Evolutionary conservation across 1,140 invertebrate species (phyloP), one percentile per base, ranked within the genome.

Genomic region (Manduca sexta): DNA sequence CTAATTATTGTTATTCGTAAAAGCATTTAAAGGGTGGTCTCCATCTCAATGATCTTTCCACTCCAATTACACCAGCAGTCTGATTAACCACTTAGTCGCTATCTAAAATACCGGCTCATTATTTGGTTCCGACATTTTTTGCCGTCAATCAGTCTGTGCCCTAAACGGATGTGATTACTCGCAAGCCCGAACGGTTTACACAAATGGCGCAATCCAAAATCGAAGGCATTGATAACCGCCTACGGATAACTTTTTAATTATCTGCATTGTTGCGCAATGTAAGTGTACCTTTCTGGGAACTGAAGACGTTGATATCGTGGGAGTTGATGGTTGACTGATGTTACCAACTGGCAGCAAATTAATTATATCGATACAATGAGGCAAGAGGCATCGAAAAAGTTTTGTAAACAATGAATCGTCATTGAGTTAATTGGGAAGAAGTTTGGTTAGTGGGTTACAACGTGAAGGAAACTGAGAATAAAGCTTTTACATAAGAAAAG

Each of bases 251-350:
- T 60, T 55, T 56, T 55, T 66, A 59, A 62, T 69, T 68, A 56
- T 59, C 45, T 52, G 49, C 45, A 53, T 59, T 59, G 53, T 65
- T 64, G 52, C 47, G 56, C 58, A 64, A 63, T 45, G 44, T 58
- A 54, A 56, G 42, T 48, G 30, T 50, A 60, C 52, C 55, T 56
- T 54, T 45, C 37, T 58, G 49, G 52, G 59, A 57, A 55, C 44
- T n/a, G 42, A 60, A 49, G 44, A 43, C 42, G 30, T n/a, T n/a
- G n/a, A 60, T 69, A 61, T 55, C 73, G 70, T 79, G 75, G 73
- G 75, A 79, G 67, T 60, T 69, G 64, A 78, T 65, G 71, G 43
- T 75, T 79, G 74, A 81, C 74, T 81, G 71, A 75, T 74, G 68
- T 81, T 81, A 76, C 73, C n/a, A 64, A 79, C 73, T 64, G 67